Evolutionary conservation across 2,113 vertebrate genomes (phyloP).

Genomic region (Apteryx owenii): DNA sequence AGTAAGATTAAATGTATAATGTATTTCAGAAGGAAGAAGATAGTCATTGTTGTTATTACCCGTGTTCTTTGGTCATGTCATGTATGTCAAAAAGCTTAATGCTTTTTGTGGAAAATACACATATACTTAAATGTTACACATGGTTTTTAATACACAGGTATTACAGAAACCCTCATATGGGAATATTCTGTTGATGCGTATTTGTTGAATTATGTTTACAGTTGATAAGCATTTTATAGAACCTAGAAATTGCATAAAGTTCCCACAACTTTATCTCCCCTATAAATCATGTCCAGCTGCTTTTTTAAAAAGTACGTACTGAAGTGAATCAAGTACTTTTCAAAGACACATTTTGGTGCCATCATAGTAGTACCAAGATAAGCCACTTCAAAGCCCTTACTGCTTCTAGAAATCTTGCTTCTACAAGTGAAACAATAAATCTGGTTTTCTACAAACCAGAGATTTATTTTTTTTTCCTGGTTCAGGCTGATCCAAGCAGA

Average conservation of each 20-base stretch:
- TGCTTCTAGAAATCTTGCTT: not conserved
- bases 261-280: not conserved
- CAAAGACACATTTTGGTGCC: not conserved
- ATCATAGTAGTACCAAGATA: not conserved
- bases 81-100: not conserved
- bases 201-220: not conserved
- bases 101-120: not conserved
- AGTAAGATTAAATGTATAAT: not conserved
- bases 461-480: not conserved
- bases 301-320: not conserved
- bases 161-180: not conserved
- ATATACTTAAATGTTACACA: not conserved
- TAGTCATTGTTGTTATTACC: not conserved
- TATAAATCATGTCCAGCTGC: not conserved
- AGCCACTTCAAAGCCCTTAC: not conserved
- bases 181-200: not conserved
- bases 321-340: too few species aligned
- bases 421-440: not conserved
- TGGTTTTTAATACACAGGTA: not conserved
- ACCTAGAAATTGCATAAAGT: not conserved
- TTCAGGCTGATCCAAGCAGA: not conserved
- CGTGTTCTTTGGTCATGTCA: not conserved
- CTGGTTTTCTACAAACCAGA: not conserved
- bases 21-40: not conserved
- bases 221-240: not conserved